Base-by-base conservation (phyloP, 1,140 invertebrate genomes). In the Probaryconus sp. region DNA sequence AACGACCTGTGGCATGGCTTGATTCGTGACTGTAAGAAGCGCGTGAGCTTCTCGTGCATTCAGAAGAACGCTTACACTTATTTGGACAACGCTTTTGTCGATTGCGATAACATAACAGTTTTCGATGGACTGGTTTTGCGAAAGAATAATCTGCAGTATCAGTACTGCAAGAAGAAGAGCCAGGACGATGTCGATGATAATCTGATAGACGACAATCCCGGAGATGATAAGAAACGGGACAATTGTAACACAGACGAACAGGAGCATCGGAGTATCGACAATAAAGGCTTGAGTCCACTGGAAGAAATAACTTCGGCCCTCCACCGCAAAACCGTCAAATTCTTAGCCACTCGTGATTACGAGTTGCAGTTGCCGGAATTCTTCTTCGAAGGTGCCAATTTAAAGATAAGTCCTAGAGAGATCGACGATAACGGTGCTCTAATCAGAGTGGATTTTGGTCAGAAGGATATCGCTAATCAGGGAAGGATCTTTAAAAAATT, bases 261-360 rank as follows among this genome's bases (percentile, higher is more conserved):
- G 47, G 77, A 56, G 17, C n/a, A n/a, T n/a, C 64, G 84, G 82
- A 81, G 65, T 81, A 79, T 75, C 13, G 16, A 33, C 9, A 38
- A 88, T 80, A 88, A 85, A 83, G 47, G 47, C 5, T 53, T 78
- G 18, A 89, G 88, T 24, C 92, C 91, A 6, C 86, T 94, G 26
- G 92, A 94, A 87, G 92, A 94, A 87, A 89, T 94, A 2, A 92
- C 92, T 2, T 89, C 90, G 60, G 90, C 92, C 0, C 79, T 95
- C 1, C 90, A 92, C 69, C 89, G 90, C 18, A 92, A 92, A 80
- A 89, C 91, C 0, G 85, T 93, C 0, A 91, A 92, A 65, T 95
- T 95, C 78, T 83, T 94, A 2, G 92, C 93, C 81, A 94, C 92
- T 0, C 91, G 94, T 61, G 92, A 95, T 78, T 89, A 94, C 69